phyloP scores from a whole-genome alignment of 2,888 invertebrate species.

The Sceliomorpha sp. region DNA sequence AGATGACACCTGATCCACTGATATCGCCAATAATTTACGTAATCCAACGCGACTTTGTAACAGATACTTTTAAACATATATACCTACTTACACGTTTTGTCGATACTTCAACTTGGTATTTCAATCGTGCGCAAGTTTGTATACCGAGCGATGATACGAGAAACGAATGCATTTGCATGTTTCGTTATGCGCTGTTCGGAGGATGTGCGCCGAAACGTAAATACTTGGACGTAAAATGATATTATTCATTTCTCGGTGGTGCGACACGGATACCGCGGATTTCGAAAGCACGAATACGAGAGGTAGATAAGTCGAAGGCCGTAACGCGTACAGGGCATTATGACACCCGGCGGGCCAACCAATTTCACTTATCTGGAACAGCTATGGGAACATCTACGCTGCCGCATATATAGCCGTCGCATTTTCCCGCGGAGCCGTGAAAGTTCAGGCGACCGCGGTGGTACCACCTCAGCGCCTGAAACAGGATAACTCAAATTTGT shows the following conservation, averaged over 20 bases:
- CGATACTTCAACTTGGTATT: too few species aligned
- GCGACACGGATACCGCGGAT: slow-evolving; percentile 32
- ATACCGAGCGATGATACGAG: too few species aligned
- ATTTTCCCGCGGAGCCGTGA: slow-evolving; percentile 53
- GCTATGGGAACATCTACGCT: slow-evolving; percentile 58
- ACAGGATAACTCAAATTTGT: slow-evolving; percentile 58
- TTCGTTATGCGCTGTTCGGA: too few species aligned
- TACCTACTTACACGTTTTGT: too few species aligned
- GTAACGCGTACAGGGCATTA: slow-evolving; percentile 55
- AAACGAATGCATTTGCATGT: too few species aligned
- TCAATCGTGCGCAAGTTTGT: too few species aligned
- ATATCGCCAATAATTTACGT: too few species aligned
- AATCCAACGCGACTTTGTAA: too few species aligned
- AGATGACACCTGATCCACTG: too few species aligned
- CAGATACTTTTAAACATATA: too few species aligned
- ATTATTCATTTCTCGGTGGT: slow-evolving; percentile 45
- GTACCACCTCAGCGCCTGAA: slow-evolving; percentile 47
- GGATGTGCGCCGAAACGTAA: too few species aligned
- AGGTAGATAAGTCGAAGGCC: slow-evolving; percentile 45
- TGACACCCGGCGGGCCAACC: slow-evolving; percentile 69
- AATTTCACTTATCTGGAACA: slow-evolving; percentile 70
- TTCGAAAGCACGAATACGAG: slow-evolving; percentile 32
- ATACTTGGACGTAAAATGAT: too few species aligned
- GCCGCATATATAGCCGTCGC: slow-evolving; percentile 46
- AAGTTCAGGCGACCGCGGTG: slow-evolving; percentile 49